phyloP scores from a whole-genome alignment of 1,140 invertebrate species.

The Pachyrhynchus sulphureomaculatus region DNA sequence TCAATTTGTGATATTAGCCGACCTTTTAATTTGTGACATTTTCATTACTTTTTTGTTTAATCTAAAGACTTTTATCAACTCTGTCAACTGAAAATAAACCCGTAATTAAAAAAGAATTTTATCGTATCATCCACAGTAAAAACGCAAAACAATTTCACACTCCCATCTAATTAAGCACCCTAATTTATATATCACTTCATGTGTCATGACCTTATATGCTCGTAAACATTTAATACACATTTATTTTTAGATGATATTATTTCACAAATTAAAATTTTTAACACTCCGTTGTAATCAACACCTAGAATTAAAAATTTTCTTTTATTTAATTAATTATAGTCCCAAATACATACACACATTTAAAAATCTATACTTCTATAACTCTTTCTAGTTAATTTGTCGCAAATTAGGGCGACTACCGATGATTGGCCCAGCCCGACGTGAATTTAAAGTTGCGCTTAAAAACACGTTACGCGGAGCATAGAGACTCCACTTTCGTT shows the following conservation, averaged over 20 bases:
- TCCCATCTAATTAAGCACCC: conserved; percentile 10
- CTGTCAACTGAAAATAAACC: too few species aligned
- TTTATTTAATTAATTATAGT: background rate
- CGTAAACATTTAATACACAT: conserved; percentile 1
- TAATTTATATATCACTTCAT: background rate
- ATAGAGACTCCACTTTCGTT: conserved; percentile 16
- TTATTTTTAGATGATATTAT: conserved; percentile 8
- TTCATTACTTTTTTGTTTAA: too few species aligned
- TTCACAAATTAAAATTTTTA: background rate
- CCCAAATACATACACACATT: too few species aligned
- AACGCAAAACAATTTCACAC: too few species aligned
- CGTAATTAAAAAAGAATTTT: too few species aligned
- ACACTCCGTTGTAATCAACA: background rate
- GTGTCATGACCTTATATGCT: conserved; percentile 10
- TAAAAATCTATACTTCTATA: too few species aligned
- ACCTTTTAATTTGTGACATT: too few species aligned
- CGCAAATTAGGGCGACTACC: background rate
- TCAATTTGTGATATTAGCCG: too few species aligned
- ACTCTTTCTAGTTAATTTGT: too few species aligned
- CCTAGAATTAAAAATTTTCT: background rate
- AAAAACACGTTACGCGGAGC: conserved; percentile 3
- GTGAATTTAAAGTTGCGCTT: conserved; percentile 5
- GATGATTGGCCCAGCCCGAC: background rate
- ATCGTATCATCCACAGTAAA: too few species aligned
- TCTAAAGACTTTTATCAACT: too few species aligned